Evolutionary conservation across 2,113 vertebrate species (phyloP).

Genomic region (Melanocharis versteri): DNA sequence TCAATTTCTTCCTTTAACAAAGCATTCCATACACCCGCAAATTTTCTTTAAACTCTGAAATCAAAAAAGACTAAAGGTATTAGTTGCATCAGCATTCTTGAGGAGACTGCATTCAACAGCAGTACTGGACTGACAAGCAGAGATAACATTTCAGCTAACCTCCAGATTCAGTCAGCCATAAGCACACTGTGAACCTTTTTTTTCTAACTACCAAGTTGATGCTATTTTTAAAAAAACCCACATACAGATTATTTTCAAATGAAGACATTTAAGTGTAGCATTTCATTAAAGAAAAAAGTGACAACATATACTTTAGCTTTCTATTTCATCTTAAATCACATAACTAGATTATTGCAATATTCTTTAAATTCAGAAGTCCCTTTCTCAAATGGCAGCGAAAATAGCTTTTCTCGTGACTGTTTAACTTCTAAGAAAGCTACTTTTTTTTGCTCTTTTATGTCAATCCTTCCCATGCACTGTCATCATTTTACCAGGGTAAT

Average conservation of each 20-base stretch:
- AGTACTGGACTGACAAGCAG: neutral
- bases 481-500: constrained; percentile 43
- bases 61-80: neutral
- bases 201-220: neutral
- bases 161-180: constrained; percentile 7
- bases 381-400: constrained; percentile 42
- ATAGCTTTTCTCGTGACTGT: constrained; percentile 67
- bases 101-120: neutral
- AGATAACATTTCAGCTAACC: neutral
- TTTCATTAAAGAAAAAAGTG: constrained; percentile 60
- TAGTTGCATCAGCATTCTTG: neutral
- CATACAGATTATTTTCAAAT: constrained; percentile 51
- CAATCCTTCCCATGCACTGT: constrained; percentile 63
- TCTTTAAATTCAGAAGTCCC: constrained; percentile 63
- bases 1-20: neutral
- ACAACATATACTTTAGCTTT: constrained; percentile 67
- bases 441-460: constrained; percentile 51
- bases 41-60: neutral
- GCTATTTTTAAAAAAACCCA: constrained; percentile 54
- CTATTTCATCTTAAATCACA: constrained; percentile 56
- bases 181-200: constrained; percentile 26
- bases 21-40: neutral
- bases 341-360: constrained; percentile 54
- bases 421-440: constrained; percentile 49
- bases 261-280: constrained; percentile 37